phyloP scores from a whole-genome alignment of 2,797 vertebrate species.

The Sebastes steindachneri region DNA sequence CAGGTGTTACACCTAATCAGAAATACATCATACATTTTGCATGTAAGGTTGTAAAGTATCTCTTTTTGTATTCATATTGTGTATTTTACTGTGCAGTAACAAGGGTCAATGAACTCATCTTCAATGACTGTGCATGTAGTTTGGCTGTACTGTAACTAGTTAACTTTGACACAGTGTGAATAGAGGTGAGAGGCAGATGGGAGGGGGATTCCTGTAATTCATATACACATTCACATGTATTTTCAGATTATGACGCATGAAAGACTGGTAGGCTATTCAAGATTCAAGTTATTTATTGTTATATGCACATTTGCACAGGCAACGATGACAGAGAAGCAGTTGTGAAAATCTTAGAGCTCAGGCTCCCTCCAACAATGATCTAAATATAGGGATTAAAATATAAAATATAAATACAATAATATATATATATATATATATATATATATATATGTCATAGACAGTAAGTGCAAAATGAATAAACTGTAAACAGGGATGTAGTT shows the following conservation, averaged over 20 bases:
- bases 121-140: not conserved
- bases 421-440: no score
- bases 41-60: not conserved
- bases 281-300: not conserved
- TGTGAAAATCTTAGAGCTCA: not conserved
- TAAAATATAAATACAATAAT: no score
- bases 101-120: not conserved
- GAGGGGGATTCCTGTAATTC: not conserved
- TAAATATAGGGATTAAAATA: no score
- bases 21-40: not conserved
- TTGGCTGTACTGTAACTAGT: not conserved
- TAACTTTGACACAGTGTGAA: slow-evolving; percentile 8
- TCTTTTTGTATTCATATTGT: not conserved
- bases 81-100: not conserved
- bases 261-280: not conserved
- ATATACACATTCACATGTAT: not conserved
- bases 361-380: no score
- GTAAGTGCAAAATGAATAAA: no score
- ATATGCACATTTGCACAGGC: not conserved
- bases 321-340: not conserved
- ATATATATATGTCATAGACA: no score
- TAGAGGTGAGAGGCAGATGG: not conserved
- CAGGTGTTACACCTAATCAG: not conserved
- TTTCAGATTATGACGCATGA: not conserved
- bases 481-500: no score